phyloP scores from a whole-genome alignment of 2,113 vertebrate species.

The Elgaria multicarinata region DNA sequence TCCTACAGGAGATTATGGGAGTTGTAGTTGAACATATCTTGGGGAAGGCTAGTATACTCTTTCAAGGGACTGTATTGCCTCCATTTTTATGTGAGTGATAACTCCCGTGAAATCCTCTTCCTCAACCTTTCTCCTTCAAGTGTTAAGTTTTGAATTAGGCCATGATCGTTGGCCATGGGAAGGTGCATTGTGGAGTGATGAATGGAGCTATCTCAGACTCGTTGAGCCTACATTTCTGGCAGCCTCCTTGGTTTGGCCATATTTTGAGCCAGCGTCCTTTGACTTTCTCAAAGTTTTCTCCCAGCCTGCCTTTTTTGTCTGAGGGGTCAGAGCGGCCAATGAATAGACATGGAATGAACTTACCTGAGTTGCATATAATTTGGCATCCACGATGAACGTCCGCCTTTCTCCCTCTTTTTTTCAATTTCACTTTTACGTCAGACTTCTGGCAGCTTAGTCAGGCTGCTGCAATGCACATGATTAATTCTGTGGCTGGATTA shows the following conservation, averaged over 20 bases:
- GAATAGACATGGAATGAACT: background rate
- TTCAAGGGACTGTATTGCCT: background rate
- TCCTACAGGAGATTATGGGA: no score
- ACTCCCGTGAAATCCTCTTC: background rate
- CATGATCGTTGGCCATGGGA: background rate
- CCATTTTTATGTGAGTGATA: background rate
- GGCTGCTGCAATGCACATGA: slow-evolving; percentile 24
- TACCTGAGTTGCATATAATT: background rate
- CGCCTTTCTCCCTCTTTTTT: background rate
- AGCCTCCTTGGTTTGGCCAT: background rate
- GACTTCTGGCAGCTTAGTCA: slow-evolving; percentile 9
- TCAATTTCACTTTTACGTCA: background rate
- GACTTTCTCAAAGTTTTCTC: background rate
- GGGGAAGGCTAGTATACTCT: no score
- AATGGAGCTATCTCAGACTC: background rate
- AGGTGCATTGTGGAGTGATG: background rate
- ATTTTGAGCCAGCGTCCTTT: background rate
- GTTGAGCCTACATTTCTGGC: no score
- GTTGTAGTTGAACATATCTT: no score
- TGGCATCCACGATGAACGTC: background rate
- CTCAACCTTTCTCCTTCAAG: no score
- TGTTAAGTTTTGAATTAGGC: background rate
- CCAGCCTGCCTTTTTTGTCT: background rate
- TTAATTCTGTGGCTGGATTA: slow-evolving; percentile 31
- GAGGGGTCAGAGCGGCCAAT: background rate